Evolutionary conservation across 2,797 vertebrate genomes (phyloP), one percentile per base, ranked within the genome.

Genomic region (Phrynocephalus vlangalii): DNA sequence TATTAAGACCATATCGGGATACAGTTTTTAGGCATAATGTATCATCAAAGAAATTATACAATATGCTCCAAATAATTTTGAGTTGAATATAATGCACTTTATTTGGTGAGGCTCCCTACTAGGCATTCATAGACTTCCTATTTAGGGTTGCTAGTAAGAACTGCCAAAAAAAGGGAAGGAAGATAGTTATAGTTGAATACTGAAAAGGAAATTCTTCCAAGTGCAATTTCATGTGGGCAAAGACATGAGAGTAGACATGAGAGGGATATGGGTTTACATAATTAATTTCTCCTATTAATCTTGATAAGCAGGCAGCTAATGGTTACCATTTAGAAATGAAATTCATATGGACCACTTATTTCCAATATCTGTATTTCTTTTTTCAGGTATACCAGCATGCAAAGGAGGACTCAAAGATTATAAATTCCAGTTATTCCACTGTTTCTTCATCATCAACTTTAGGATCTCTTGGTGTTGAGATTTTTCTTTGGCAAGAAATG

Each of bases 361-460:
- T 2, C n/a, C 2, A 28, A 1, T 86, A 0, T 28, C 44, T 10
- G 16, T 60, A 22, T 3, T 79, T 20, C 26, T 33, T 10, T 75
- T 1, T 1, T 18, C 67, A 77, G 66, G 20, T 84, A 18, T 18
- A 6, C 38, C 73, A 48, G 20, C 18, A 22, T 33, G 80, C 28
- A 90, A 88, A 7, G 3, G 9, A 2, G 15, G 76, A 77, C 48
- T 86, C 0, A 0, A 24, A 88, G 79, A 48, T 82, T 79, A 75
- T 18, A 48, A n/a, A 44, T n/a, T 76, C 3, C 38, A 88, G 50
- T 3, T 6, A 50, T 52, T 84, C 87, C 26, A n/a, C 6, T 84
- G 28, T 28, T 89, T 86, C 56, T 80, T 83, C 68, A 18, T 86
- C 20, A 33, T 13, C 28, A 70, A 33, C 90, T 28, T 86, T 90